Percentiles rank a stretch among this genome's conserved stretches.
These are phyloP conservation scores for Melanerpes formicivorus DNA, from an alignment of 2,113 vertebrate genomes.

Conservation along the genomic window DNA sequence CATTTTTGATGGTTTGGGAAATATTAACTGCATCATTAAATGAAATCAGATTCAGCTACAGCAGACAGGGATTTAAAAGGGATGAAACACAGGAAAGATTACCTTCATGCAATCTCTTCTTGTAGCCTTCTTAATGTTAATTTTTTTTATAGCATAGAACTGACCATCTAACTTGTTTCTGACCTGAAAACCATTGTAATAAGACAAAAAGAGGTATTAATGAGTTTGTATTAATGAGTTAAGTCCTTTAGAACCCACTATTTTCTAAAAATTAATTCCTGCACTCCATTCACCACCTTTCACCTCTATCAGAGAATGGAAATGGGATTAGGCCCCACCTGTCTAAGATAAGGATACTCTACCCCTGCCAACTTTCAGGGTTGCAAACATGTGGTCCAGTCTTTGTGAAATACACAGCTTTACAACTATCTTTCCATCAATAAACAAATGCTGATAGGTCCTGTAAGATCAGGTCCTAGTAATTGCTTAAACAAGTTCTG, in stretches of 20 bases:
- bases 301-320: not conserved
- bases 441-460: not conserved
- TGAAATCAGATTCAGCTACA: not conserved
- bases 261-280: not conserved
- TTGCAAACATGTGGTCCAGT: not conserved
- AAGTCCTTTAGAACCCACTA: not conserved
- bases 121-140: conserved; percentile 91
- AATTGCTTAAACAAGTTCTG: not conserved
- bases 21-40: not conserved
- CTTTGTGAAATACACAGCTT: not conserved
- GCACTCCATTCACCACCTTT: not conserved
- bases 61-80: not conserved
- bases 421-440: not conserved
- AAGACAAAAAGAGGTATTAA: not conserved
- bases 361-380: not conserved
- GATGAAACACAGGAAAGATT: not conserved
- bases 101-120: conserved; percentile 96
- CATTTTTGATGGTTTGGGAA: not conserved
- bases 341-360: not conserved
- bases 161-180: conserved; percentile 96
- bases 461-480: not conserved
- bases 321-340: not conserved
- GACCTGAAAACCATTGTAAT: conserved; percentile 79
- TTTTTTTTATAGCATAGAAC: conserved; percentile 95
- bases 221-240: not conserved